A percentile compares a stretch with the other conserved stretches of the same genome.
These are phyloP conservation scores for Aphis craccivora DNA, from an alignment of 1,140 invertebrate species.

Conservation along the genomic window DNA sequence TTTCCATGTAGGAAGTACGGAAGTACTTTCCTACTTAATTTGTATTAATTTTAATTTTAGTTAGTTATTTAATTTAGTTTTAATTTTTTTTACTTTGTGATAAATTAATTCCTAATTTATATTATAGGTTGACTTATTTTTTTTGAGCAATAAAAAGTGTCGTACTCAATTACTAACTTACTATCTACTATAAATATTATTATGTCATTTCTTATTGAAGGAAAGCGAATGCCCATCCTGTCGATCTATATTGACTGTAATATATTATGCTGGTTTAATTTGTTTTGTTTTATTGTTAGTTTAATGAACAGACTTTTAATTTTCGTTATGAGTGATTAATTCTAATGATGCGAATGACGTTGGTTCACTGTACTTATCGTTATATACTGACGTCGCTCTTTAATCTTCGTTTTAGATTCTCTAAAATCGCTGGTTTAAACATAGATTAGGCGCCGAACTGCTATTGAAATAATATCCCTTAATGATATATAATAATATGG, in stretches of 20 bases:
- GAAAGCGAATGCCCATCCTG: background rate
- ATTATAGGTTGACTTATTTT: background rate
- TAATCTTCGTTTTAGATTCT: constrained; percentile 34
- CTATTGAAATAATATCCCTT: constrained; percentile 45
- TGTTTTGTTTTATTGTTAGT: background rate
- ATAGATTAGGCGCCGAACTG: background rate
- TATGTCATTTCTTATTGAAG: no score
- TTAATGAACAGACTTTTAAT: background rate
- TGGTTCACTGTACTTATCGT: constrained; percentile 4
- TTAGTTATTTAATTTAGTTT: background rate
- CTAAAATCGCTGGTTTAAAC: constrained; percentile 31
- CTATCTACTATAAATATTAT: background rate
- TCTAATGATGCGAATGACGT: constrained; percentile 12
- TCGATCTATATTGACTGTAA: background rate
- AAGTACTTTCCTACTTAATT: background rate
- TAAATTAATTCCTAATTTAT: background rate
- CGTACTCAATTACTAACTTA: background rate
- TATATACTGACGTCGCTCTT: constrained; percentile 22
- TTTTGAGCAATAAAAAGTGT: background rate
- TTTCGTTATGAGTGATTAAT: constrained; percentile 6
- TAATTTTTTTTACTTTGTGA: background rate
- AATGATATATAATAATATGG: constrained; percentile 29
- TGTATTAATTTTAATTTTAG: background rate
- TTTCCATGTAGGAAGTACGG: no score
- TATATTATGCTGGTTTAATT: background rate